Evolutionary conservation across 1,140 invertebrate species (phyloP), one percentile per base, ranked within the genome.

Genomic region (Drosophila sp.): DNA sequence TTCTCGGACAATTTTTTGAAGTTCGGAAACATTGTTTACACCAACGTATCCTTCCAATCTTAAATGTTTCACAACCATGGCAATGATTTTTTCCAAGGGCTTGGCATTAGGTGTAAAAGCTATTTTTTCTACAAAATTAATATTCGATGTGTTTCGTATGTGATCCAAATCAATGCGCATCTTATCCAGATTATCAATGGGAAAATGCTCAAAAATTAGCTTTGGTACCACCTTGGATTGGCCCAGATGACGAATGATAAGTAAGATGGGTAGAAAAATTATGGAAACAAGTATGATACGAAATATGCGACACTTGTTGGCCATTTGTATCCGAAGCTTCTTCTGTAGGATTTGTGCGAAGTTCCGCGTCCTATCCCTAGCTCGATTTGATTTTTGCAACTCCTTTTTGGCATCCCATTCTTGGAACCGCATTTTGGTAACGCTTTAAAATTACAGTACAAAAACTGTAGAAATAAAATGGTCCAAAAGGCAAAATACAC

Each of bases 151-250:
- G 7, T 17, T 17, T 11, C 27, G 10, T 17, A 70, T 27, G 5
- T 23, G 4, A 0, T n/a, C 40, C 10, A 67, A 3, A 5, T 27
- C 32, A 1, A 2, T 10, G 6, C n/a, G 30, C 60, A 63, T 57
- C n/a, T 29, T 23, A 4, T 70, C 29, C 60, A 70, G 30, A 30
- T 44, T 50, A n/a, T 64, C 54, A 27, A 70, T 70, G 4, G 62
- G 1, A 1, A 70, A 7, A 8, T n/a, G 10, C 3, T 54, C 8
- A 11, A 41, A 64, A 1, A 64, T 30, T 0, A 11, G 2, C 33
- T 64, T 70, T 2, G 29, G 4, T 1, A 35, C 2, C 1, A 64
- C n/a, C 38, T 2, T 2, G 0, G 60, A 11, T 58, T 17, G 27
- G 8, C 29, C 54, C 2, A 29, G 10, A 8, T 17, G 23, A 3